Percentiles rank a stretch among this genome's conserved stretches.
These are phyloP conservation scores for Amphipoea oculea DNA, from an alignment of 2,888 invertebrate genomes.

Conservation along the genomic window DNA sequence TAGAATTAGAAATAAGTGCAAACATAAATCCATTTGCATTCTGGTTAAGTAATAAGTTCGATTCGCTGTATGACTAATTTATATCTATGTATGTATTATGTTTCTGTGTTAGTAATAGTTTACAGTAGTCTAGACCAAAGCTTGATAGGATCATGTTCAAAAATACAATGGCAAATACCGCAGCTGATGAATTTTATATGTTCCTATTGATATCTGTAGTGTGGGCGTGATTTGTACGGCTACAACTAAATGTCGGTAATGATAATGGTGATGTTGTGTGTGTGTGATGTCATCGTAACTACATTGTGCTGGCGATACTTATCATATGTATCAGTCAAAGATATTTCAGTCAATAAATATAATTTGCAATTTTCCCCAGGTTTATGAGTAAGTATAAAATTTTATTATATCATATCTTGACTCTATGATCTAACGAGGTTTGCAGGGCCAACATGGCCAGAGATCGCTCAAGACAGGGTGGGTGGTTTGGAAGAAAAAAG, in stretches of 20 bases:
- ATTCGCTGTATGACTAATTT: neutral
- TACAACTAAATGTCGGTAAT: neutral
- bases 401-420: no score
- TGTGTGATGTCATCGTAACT: neutral
- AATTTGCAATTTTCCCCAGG: neutral
- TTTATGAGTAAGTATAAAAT: neutral
- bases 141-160: neutral
- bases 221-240: neutral
- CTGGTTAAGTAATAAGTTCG: neutral
- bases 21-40: slow-evolving; percentile 2
- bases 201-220: neutral
- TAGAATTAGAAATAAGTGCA: slow-evolving; percentile 7
- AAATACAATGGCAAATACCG: neutral
- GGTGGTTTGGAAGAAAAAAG: no score
- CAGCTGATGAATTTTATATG: neutral
- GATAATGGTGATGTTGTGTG: no score
- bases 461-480: no score
- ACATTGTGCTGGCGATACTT: neutral
- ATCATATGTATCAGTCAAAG: neutral
- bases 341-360: no score
- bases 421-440: no score
- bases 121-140: neutral
- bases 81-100: neutral
- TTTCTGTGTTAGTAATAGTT: neutral
- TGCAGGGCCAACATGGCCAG: no score